Percentiles rank a stretch among this genome's conserved stretches.
Conservation (phyloP, 2,797 vertebrate species). For the Paratrypauchen microcephalus region DNA sequence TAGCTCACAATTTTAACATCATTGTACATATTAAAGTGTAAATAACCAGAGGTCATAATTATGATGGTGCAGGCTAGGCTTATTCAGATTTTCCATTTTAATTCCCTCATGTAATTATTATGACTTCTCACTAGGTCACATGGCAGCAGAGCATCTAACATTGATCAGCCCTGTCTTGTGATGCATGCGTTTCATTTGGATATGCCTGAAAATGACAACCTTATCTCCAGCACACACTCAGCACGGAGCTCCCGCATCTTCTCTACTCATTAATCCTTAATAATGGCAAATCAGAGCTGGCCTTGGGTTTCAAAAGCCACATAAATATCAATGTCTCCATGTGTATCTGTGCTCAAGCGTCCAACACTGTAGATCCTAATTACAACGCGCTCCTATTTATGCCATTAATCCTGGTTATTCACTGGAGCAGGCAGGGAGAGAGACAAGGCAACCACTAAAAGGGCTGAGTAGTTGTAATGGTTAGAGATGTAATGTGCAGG, state of each 20-base stretch:
- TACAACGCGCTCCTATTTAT: constrained; percentile 37
- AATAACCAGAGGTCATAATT: not conserved
- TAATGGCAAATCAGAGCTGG: constrained; percentile 52
- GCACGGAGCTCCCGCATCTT: constrained; percentile 28
- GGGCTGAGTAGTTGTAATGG: not conserved
- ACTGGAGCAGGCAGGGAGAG: constrained; percentile 16
- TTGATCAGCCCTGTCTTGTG: constrained; percentile 46
- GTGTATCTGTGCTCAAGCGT: constrained; percentile 27
- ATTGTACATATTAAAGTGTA: not conserved
- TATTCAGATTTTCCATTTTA: constrained; percentile 17
- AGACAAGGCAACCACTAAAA: constrained; percentile 3
- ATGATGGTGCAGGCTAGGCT: constrained; percentile 25
- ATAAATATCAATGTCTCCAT: constrained; percentile 63
- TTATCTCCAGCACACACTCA: constrained; percentile 55
- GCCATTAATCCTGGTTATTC: constrained; percentile 54
- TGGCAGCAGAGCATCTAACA: constrained; percentile 33
- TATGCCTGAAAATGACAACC: constrained; percentile 39
- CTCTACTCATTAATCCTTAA: constrained; percentile 65
- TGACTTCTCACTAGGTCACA: constrained; percentile 38
- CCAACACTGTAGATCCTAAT: constrained; percentile 35
- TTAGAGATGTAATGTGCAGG: not conserved
- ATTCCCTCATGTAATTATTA: constrained; percentile 38
- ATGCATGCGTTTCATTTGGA: constrained; percentile 61
- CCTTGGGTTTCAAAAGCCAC: constrained; percentile 50
- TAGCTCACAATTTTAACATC: not conserved